A percentile compares a stretch with the other conserved stretches of the same genome.
phyloP scores from a whole-genome alignment of 2,113 vertebrate species.

The Pleuronectes platessa region DNA sequence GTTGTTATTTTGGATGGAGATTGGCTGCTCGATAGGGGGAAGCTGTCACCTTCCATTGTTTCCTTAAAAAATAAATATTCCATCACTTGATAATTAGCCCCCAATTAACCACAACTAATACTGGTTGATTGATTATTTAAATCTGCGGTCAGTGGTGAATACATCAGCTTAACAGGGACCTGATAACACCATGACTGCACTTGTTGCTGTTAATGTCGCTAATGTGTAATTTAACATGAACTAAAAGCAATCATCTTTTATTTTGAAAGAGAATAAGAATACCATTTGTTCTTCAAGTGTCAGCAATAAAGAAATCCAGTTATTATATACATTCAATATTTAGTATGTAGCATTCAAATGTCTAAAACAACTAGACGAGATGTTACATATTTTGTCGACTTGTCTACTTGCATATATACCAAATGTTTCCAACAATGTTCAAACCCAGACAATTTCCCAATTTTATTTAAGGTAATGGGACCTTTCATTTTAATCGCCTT shows the following conservation, averaged over 20 bases:
- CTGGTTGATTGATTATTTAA: conserved; percentile 46
- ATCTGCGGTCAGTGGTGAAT: neutral
- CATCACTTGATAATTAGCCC: conserved; percentile 38
- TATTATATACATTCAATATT: neutral
- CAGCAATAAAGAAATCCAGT: neutral
- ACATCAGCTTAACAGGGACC: conserved; percentile 18
- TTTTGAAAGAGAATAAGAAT: neutral
- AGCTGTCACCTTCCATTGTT: conserved; percentile 20
- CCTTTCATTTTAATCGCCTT: too few species aligned
- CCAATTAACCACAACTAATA: conserved; percentile 24
- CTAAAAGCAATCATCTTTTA: neutral
- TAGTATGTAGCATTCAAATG: neutral
- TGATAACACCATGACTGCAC: neutral
- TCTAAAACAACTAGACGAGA: too few species aligned
- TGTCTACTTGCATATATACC: too few species aligned
- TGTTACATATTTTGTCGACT: too few species aligned
- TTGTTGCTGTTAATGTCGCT: neutral
- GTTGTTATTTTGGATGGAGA: conserved; percentile 55
- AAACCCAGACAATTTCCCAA: too few species aligned
- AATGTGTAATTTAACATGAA: conserved; percentile 7
- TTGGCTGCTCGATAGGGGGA: conserved; percentile 15
- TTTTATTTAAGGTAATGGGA: too few species aligned
- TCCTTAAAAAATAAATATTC: conserved; percentile 15
- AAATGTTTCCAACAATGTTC: too few species aligned
- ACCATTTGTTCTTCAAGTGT: neutral